Conservation (phyloP, 2,113 vertebrate species). For the Phaethon lepturus region DNA sequence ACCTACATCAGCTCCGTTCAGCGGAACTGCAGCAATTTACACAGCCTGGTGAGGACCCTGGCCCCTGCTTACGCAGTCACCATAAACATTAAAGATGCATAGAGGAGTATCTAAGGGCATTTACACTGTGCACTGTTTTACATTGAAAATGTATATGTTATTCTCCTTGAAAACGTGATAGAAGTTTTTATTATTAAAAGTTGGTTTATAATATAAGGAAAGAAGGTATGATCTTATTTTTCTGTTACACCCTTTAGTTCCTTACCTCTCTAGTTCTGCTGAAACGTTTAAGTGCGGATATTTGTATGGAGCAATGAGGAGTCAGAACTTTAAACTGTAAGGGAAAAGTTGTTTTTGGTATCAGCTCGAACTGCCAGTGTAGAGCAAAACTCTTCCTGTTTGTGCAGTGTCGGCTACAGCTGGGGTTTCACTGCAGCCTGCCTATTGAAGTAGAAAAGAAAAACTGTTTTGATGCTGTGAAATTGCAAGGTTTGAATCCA, state of each 20-base stretch:
- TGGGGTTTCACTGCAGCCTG: neutral
- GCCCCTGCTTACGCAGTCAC: neutral
- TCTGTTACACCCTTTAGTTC: neutral
- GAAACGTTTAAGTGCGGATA: neutral
- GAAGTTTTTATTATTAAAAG: constrained; percentile 75
- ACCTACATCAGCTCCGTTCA: neutral
- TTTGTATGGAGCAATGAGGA: neutral
- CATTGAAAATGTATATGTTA: constrained; percentile 51
- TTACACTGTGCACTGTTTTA: constrained; percentile 61
- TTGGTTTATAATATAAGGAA: constrained; percentile 68
- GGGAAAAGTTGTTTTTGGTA: neutral
- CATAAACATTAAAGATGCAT: neutral
- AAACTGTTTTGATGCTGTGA: neutral
- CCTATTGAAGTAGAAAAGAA: neutral
- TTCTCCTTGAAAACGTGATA: constrained; percentile 51
- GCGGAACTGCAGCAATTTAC: neutral
- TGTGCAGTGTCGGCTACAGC: neutral
- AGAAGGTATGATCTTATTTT: constrained; percentile 14
- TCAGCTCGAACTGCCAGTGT: neutral
- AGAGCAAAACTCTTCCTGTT: neutral
- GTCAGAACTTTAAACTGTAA: neutral
- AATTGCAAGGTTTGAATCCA: neutral
- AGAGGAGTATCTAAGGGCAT: neutral
- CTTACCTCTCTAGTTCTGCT: neutral
- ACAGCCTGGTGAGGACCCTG: neutral